Evolutionary conservation across 2,888 invertebrate species (phyloP).

Genomic region (Syritta pipiens): DNA sequence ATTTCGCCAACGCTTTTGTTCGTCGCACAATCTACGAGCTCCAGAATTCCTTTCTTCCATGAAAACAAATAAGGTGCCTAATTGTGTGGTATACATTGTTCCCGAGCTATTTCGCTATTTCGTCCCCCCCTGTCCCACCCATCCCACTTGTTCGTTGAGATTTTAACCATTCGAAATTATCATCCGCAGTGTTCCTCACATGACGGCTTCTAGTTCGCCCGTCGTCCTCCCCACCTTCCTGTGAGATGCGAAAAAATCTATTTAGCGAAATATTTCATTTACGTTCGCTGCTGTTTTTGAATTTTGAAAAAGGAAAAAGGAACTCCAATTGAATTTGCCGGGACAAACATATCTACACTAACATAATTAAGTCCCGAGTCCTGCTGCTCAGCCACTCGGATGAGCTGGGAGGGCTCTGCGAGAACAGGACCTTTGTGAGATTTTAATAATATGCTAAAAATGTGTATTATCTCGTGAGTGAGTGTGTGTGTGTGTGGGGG

Average conservation of each 20-base stretch:
- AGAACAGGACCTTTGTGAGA: constrained; percentile 62
- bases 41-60: constrained; percentile 63
- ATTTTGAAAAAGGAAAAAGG: constrained; percentile 62
- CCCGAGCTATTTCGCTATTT: constrained; percentile 44
- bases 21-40: constrained; percentile 51
- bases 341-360: constrained; percentile 33
- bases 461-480: constrained; percentile 69
- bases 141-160: constrained; percentile 26
- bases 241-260: constrained; percentile 63
- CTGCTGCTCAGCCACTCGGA: constrained; percentile 59
- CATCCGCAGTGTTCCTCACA: constrained; percentile 32
- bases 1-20: constrained; percentile 56
- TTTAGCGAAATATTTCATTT: constrained; percentile 68
- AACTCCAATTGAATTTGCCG: constrained; percentile 62
- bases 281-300: constrained; percentile 65
- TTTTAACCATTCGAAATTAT: constrained; percentile 62
- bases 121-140: background rate
- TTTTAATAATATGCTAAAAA: constrained; percentile 69
- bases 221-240: too few species aligned
- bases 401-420: constrained; percentile 53
- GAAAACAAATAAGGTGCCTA: constrained; percentile 69
- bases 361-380: constrained; percentile 65
- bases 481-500: constrained; percentile 67
- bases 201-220: too few species aligned
- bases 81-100: constrained; percentile 69